phyloP scores from a whole-genome alignment of 2,113 vertebrate species.

The Salminus brasiliensis region DNA sequence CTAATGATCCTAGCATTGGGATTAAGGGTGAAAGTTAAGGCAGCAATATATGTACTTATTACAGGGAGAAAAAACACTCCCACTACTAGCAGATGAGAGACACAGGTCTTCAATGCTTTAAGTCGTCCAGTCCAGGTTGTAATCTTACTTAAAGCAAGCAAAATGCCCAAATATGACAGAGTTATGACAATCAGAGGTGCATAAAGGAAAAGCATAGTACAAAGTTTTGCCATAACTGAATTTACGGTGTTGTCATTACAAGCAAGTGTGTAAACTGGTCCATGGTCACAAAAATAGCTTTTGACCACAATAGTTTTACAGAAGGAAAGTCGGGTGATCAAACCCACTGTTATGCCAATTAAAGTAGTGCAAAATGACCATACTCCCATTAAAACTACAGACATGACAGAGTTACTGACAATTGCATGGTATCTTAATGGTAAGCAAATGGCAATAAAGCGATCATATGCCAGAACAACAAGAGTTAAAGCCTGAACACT shows the following conservation, averaged over 20 bases:
- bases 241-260: slow-evolving; percentile 65
- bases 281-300: slow-evolving; percentile 72
- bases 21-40: background rate
- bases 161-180: slow-evolving; percentile 40
- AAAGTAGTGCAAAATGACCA: slow-evolving; percentile 53
- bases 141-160: slow-evolving; percentile 53
- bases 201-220: slow-evolving; percentile 13
- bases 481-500: slow-evolving; percentile 66
- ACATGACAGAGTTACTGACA: slow-evolving; percentile 64
- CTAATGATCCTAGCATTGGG: slow-evolving; percentile 46
- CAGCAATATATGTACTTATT: background rate
- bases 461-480: slow-evolving; percentile 66
- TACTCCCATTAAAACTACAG: slow-evolving; percentile 51
- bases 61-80: slow-evolving; percentile 57
- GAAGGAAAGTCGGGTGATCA: slow-evolving; percentile 69
- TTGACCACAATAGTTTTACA: slow-evolving; percentile 67
- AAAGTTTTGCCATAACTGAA: background rate
- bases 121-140: slow-evolving; percentile 51
- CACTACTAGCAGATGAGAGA: slow-evolving; percentile 64
- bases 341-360: background rate
- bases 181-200: slow-evolving; percentile 45
- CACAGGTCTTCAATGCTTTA: slow-evolving; percentile 65
- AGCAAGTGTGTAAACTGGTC: slow-evolving; percentile 57
- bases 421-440: slow-evolving; percentile 62
- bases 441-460: slow-evolving; percentile 70